phyloP scores from a whole-genome alignment of 2,888 invertebrate species.

The Rhopalosiphum nymphaeae region DNA sequence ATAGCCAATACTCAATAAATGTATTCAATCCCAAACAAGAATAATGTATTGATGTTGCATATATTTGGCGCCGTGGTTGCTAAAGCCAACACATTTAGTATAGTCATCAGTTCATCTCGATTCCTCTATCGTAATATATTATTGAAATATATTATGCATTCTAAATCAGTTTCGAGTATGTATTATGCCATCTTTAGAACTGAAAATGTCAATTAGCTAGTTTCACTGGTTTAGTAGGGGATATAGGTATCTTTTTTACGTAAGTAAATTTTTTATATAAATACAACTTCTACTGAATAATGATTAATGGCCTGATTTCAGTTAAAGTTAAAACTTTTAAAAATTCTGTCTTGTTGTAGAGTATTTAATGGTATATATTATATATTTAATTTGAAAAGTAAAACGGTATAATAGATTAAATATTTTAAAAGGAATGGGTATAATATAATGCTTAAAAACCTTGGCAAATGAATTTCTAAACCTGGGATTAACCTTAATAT shows the following conservation, averaged over 20 bases:
- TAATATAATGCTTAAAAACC: neutral
- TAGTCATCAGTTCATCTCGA: neutral
- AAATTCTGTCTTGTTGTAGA: neutral
- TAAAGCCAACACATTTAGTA: neutral
- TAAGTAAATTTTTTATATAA: neutral
- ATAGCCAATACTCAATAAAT: neutral
- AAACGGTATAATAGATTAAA: neutral
- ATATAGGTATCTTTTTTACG: neutral
- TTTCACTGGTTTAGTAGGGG: neutral
- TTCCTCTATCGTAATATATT: neutral
- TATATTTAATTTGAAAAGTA: neutral
- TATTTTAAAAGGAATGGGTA: neutral
- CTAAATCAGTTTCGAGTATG: constrained; percentile 6
- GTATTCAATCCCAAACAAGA: neutral
- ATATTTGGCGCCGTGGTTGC: neutral
- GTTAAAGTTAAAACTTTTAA: neutral
- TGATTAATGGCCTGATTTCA: neutral
- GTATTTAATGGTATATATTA: neutral
- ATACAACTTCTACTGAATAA: neutral
- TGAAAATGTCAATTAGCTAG: neutral
- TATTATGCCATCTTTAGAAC: neutral
- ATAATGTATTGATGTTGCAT: neutral
- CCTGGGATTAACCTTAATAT: constrained; percentile 18
- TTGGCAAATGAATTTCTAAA: neutral
- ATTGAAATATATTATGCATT: neutral